These are phyloP conservation scores for Hartigia nigra DNA, from an alignment of 2,888 invertebrate genomes.

Conservation along the genomic window DNA sequence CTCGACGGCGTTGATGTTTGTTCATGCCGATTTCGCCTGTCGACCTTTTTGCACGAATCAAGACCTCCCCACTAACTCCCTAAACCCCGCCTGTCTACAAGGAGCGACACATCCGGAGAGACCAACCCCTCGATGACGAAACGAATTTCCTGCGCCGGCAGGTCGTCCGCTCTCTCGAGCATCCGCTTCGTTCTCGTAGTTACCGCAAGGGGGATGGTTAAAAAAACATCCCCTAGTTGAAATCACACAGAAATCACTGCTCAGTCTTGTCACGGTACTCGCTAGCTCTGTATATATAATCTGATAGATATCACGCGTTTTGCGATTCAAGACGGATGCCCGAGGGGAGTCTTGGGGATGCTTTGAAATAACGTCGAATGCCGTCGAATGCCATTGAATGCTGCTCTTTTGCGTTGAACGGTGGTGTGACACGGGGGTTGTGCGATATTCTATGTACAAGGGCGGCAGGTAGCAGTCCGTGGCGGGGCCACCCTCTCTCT, in stretches of 20 bases:
- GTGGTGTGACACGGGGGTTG: not conserved
- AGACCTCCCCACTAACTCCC: not conserved
- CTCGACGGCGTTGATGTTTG: not conserved
- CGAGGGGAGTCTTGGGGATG: not conserved
- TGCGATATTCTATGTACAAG: slow-evolving; percentile 27
- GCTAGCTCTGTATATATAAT: not conserved
- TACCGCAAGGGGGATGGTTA: not conserved
- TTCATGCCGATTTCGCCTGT: not conserved
- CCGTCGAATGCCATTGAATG: slow-evolving; percentile 5
- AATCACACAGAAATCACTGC: not conserved
- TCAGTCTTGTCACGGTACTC: not conserved
- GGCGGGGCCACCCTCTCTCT: slow-evolving; percentile 59
- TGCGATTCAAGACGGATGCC: not conserved
- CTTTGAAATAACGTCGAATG: not conserved
- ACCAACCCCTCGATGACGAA: not conserved
- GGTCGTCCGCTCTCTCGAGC: not conserved
- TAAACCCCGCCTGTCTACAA: not conserved
- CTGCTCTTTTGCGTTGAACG: not conserved
- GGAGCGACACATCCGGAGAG: not conserved
- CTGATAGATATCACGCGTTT: not conserved
- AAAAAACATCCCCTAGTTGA: not conserved
- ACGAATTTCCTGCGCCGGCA: not conserved
- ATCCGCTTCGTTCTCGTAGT: not conserved
- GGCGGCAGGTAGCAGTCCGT: slow-evolving; percentile 60
- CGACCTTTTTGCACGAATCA: not conserved